phyloP scores from a whole-genome alignment of 2,888 invertebrate species.

The Monochamus alternatus region DNA sequence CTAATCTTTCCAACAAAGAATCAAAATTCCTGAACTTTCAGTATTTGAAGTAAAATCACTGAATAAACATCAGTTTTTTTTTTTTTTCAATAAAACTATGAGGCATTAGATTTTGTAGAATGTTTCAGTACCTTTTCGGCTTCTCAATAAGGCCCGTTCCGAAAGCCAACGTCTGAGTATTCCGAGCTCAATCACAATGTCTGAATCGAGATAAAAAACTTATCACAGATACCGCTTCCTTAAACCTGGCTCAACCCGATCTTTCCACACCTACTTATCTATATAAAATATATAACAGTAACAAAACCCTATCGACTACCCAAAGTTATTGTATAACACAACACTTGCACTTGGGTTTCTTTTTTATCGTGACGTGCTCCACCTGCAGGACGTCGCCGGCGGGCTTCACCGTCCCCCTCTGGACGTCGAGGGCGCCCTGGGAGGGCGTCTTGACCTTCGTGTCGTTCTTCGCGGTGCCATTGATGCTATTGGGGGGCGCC shows the following conservation, averaged over 20 bases:
- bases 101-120: too few relatives aligned
- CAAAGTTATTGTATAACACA: conserved; percentile 89
- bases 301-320: conserved; percentile 58
- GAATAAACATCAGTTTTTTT: too few relatives aligned
- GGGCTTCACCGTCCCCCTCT: conserved; percentile 80
- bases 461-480: conserved; percentile 66
- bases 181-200: background rate
- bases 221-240: conserved; percentile 48
- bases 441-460: conserved; percentile 72
- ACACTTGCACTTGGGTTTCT: conserved; percentile 96
- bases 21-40: too few relatives aligned
- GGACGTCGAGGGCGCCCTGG: conserved; percentile 78
- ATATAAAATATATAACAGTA: conserved; percentile 56
- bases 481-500: conserved; percentile 61
- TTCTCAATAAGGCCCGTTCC: background rate
- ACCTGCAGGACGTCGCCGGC: conserved; percentile 82
- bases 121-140: too few relatives aligned
- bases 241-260: conserved; percentile 36
- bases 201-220: conserved; percentile 14
- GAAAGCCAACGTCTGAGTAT: background rate
- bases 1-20: too few relatives aligned
- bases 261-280: conserved; percentile 34
- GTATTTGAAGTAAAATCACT: too few relatives aligned
- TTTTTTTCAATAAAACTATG: too few relatives aligned
- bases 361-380: conserved; percentile 93